Percentiles rank a stretch among this genome's conserved stretches.
These are phyloP conservation scores for Melanostoma mellinum DNA, from an alignment of 2,888 invertebrate genomes.

Conservation along the genomic window DNA sequence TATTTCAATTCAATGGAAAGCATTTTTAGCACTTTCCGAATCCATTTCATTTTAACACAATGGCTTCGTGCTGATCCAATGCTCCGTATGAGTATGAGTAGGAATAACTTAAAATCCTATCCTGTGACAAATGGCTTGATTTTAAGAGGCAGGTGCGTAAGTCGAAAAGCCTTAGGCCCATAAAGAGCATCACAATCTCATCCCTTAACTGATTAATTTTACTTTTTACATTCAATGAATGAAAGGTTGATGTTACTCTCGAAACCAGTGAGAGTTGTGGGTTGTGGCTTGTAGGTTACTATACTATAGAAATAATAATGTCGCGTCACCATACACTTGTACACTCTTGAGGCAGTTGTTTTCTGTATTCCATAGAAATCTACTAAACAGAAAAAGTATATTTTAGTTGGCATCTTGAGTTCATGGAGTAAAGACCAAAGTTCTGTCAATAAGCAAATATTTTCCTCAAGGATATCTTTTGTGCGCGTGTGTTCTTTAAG, in stretches of 20 bases:
- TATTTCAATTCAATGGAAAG: no score
- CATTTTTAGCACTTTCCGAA: no score
- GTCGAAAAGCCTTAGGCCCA: conserved; percentile 21
- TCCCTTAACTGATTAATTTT: conserved; percentile 6
- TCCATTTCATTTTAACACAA: no score
- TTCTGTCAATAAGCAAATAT: conserved; percentile 8
- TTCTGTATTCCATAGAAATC: conserved; percentile 20
- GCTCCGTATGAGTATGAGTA: no score
- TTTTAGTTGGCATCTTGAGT: conserved; percentile 67
- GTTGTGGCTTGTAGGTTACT: no score
- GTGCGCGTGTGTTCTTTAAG: conserved; percentile 1
- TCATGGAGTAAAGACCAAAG: conserved; percentile 56
- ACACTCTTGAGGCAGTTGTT: not conserved
- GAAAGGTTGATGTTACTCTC: not conserved
- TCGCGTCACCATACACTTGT: not conserved
- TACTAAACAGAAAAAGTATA: conserved; percentile 46
- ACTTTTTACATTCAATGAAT: conserved; percentile 18
- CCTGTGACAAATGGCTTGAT: conserved; percentile 22
- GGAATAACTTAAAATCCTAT: not conserved
- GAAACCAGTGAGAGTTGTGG: no score
- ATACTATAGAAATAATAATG: no score
- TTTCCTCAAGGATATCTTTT: conserved; percentile 11
- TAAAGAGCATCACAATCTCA: not conserved
- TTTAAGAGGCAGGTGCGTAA: conserved; percentile 19
- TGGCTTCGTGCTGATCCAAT: no score